Evolutionary conservation across 2,113 vertebrate species (phyloP).

Genomic region (Coryphaenoides rupestris): DNA sequence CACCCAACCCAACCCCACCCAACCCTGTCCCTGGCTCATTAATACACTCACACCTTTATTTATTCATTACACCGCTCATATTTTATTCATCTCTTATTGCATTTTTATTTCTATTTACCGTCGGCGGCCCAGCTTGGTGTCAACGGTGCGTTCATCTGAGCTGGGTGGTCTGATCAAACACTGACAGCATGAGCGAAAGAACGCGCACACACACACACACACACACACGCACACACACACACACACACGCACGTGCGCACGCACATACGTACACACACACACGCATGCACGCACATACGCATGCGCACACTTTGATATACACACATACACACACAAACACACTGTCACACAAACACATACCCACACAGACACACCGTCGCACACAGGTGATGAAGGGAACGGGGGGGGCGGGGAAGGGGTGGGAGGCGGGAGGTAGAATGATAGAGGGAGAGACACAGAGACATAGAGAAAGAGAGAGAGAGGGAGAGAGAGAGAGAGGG

Average conservation of each 20-base stretch:
- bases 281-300: too few relatives aligned
- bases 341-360: too few relatives aligned
- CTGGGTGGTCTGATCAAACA: conserved; percentile 52
- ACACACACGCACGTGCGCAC: too few relatives aligned
- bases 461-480: conserved; percentile 3
- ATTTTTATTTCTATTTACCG: conserved; percentile 63
- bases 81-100: conserved; percentile 65
- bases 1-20: conserved; percentile 40
- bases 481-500: neutral
- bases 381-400: neutral
- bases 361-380: too few relatives aligned
- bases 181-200: conserved; percentile 32
- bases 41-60: conserved; percentile 67
- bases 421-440: neutral
- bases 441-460: neutral
- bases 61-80: conserved; percentile 68
- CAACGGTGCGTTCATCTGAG: neutral
- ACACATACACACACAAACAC: too few relatives aligned
- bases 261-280: too few relatives aligned
- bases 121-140: neutral
- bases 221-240: too few relatives aligned
- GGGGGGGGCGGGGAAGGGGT: neutral
- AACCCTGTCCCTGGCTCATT: conserved; percentile 54
- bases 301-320: too few relatives aligned
- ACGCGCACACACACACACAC: too few relatives aligned